Evolutionary conservation across 2,888 invertebrate genomes (phyloP), one percentile per base, ranked within the genome.

Genomic region (Ashinkailepas kermadecensis): DNA sequence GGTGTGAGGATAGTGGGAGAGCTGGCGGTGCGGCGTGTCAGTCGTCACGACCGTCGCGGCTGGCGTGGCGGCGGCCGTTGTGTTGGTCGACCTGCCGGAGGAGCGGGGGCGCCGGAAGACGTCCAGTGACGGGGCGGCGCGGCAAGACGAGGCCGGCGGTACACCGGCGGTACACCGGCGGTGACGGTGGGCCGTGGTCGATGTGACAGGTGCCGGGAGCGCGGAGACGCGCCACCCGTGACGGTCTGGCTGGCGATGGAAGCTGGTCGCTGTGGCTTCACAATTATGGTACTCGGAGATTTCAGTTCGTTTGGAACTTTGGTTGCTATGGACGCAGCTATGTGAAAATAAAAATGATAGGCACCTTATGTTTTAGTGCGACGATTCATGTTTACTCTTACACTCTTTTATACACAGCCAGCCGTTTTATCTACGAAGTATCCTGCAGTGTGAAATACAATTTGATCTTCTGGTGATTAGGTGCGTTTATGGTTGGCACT

Each of bases 391-490:
- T 74, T 54, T 74, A 74, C 74, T 74, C 74, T 39, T 9, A 10
- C 15, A 54, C 74, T 25, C 67, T 70, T 74, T 74, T 74, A 54
- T 74, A 74, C 74, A 74, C 74, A 54, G 74, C 21, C 74, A 74
- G 74, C 54, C 74, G 54, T 74, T 74, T 74, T 74, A 74, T 74
- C 74, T 54, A 15, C 74, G 54, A 74, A 25, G 74, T 74, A 74
- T 25, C 74, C 74, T 18, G 74, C 74, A 54, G 74, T 74, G 74
- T 74, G 74, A 23, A 74, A 74, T 74, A 74, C 12, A 74, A 54
- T 74, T 74, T 74, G 74, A 74, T 74, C 74, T 74, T 74, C 74
- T 54, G 74, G 74, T 74, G 74, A 54, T 11, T 15, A 13, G 59
- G 59, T 15, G 59, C 59, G 12, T 59, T 59, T 59, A 39, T 39